Base-by-base conservation (phyloP, 2,888 invertebrate genomes). In the Luperina nickerlii region DNA sequence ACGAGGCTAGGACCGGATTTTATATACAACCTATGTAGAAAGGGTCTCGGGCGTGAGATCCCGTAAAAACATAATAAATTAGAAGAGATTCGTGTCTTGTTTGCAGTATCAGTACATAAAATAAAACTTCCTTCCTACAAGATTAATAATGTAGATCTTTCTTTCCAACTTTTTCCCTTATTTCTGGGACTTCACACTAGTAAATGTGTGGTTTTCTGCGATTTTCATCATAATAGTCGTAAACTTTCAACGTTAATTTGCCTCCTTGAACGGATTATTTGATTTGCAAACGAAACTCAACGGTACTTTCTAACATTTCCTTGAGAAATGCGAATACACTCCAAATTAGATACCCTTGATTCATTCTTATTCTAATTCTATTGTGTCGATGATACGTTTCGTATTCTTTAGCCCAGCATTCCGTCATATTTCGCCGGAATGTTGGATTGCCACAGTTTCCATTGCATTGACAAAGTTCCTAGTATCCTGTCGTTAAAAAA, bases 381-480 rank as follows among this genome's bases (percentile, higher is more conserved):
- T 67, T 5, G n/a, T 45, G 0, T n/a, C 8, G n/a, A 45, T 45
- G 27, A 18, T 6, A n/a, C 7, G 8, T 67, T 42, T 67, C n/a
- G 9, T 67, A n/a, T 45, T 42, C 15, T 45, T 42, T 9, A 67
- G 1, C 42, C 24, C 66, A 66, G 24, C 6, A 1, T 15, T 38
- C 4, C 24, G 13, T 67, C 0, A 0, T 18, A 18, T n/a, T 67
- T 18, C 66, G 1, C 38, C 4, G 8, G 24, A 3, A 38, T n/a
- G 24, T 4, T 13, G 15, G 0, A 15, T 24, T 68, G 67, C 18
- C n/a, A 91, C 86, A 87, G 80, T 48, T 78, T 67, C 38, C 76
- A 65, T 82, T 79, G 83, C 86, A 87, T 87, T 86, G 83, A 84
- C 80, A 87, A 90, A 89, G 85, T 88, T 89, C 66, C 74, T 68